Percentiles rank a stretch among this genome's conserved stretches.
Conservation (phyloP, 2,113 vertebrate species). For the Siniperca chuatsi region DNA sequence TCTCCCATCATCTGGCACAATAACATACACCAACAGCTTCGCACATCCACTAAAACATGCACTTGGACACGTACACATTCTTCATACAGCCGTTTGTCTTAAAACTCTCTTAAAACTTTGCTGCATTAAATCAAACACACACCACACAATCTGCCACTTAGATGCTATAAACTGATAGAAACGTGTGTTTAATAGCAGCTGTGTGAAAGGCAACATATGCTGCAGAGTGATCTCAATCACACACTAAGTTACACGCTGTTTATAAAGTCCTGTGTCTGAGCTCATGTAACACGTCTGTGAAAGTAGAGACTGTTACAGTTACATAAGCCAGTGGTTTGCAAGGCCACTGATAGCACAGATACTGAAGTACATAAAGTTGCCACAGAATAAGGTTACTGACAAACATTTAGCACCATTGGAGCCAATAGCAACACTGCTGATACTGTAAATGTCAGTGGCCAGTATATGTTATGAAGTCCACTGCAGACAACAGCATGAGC, state of each 20-base stretch:
- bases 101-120: background rate
- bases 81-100: background rate
- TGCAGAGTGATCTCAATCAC: slow-evolving; percentile 33
- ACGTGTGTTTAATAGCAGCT: slow-evolving; percentile 14
- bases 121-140: slow-evolving; percentile 2
- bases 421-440: background rate
- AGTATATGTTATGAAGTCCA: background rate
- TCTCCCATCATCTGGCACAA: slow-evolving; percentile 20
- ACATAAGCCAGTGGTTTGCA: slow-evolving; percentile 51
- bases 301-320: slow-evolving; percentile 56
- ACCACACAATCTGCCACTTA: background rate
- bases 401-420: slow-evolving; percentile 19
- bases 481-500: background rate
- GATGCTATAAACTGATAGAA: background rate
- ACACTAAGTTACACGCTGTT: background rate
- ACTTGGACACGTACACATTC: background rate
- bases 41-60: background rate
- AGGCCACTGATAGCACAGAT: slow-evolving; percentile 51
- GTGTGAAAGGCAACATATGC: slow-evolving; percentile 29
- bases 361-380: slow-evolving; percentile 2
- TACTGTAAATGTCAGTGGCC: slow-evolving; percentile 2
- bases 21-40: background rate
- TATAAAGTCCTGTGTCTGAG: slow-evolving; percentile 17
- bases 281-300: slow-evolving; percentile 51
- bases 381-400: slow-evolving; percentile 23